Base-by-base conservation (phyloP, 2,113 vertebrate genomes). In the Siniperca knerii region DNA sequence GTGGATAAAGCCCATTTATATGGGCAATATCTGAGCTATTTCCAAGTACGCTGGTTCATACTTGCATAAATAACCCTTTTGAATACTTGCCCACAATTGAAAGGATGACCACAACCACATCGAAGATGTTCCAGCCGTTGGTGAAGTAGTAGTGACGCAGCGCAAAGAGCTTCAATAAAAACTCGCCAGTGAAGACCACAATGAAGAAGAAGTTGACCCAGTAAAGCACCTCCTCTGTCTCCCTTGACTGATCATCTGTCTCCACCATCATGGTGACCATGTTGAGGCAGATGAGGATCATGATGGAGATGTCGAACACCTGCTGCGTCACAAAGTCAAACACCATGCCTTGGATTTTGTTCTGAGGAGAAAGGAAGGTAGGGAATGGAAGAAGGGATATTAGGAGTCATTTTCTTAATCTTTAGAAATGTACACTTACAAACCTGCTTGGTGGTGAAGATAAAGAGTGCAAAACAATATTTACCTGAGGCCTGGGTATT, bases 201-300 rank as follows among this genome's bases (percentile, higher is more conserved):
- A 99, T 97, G 48, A 99, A 99, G 75, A 99, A 94, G 16, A 99
- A 96, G 95, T 99, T 99, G 87, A 99, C 97, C 98, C 98, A 98
- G 94, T 99, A 99, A 2, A 99, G 97, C 65, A 99, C 97, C 3
- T 95, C 93, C 92, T 99, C 98, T 70, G 98, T 98, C 50, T 99
- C 96, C 11, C 95, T 79, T 46, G 97, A 97, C 87, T 99, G 98
- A 0, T 98, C 97, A 5, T 99, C 98, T 0, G 98, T 99, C 93
- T 99, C 98, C 88, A 99, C 98, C 98, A 99, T 99, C 98, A 99
- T 99, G 8, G 98, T 99, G 75, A 99, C 98, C 98, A 99, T 99
- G 95, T 99, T 99, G 90, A 99, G 97, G 96, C 98, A 99, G 88
- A 99, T 99, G 78, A 99, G 96, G 20, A 99, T 98, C 98, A 99